Evolutionary conservation across 2,888 invertebrate species (phyloP), one percentile per base, ranked within the genome.

Genomic region (Asteroscopus sphinx): DNA sequence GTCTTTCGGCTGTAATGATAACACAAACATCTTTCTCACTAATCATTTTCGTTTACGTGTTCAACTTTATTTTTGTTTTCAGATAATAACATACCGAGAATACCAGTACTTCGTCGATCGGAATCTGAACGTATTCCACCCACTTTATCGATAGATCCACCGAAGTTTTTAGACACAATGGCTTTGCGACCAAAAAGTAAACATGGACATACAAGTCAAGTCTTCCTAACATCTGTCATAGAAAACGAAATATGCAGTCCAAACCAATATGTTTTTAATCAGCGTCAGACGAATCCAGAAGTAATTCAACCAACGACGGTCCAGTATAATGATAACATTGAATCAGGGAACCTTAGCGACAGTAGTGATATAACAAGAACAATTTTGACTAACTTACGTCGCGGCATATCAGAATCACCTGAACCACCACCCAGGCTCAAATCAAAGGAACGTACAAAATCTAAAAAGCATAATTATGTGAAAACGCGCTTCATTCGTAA

Each of bases 131-230:
- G 86, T 67, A 76, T 88, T 57, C 86, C 81, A 64, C 87, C 88
- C 65, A 91, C 80, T 71, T 86, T 89, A 68, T 90, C 80, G 81
- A 94, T 89, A 9, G 90, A 92, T 11, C 92, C 95, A 46, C 95
- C 96, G 8, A 95, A 95, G 61, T 97, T 97, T 86, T 95, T 96
- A 83, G 98, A 98, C 86, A 98, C 98, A 21, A 98, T 98, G 97
- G 96, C 98, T 17, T 92, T 98, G 75, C 95, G 97, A 73, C 94
- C 96, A 49, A 96, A 95, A 86, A 92, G 91, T 68, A 92, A 93
- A 78, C 95, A 96, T 82, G 94, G 95, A 35, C 95, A 96, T 83
- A 95, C 95, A 16, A 95, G 96, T 82, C 95, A 95, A 87, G 94
- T 96, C 63, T 96, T 96, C 86, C 88, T 94, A 16, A 92, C 95